Evolutionary conservation across 2,888 invertebrate species (phyloP), one percentile per base, ranked within the genome.

Genomic region (Melitaea athalia): DNA sequence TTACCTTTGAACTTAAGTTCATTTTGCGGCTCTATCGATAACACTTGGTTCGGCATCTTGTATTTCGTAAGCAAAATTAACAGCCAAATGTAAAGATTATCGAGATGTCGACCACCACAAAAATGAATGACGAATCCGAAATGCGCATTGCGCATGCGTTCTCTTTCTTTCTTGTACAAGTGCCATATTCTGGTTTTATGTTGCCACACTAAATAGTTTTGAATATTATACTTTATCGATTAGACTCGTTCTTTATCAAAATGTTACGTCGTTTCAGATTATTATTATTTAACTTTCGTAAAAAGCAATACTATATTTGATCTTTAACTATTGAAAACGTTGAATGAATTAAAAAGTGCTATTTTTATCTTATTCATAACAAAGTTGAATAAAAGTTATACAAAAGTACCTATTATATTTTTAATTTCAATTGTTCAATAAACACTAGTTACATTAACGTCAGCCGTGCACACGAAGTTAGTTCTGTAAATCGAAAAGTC

Each of bases 1-100:
- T 95, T 93, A 98, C 98, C 98, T 94, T 95, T 95, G 93, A 98
- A 98, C 94, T 95, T 96, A 82, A 98, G 95, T 93, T 98, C 98
- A 92, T 95, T 94, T 92, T 96, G 95, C 80, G 98, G 98, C 85
- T 97, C 97, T 94, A 98, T 97, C 87, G 94, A 94, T 91, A 98
- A 94, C 87, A 97, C 94, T 89, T 97, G 97, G 88, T 96, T 96
- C 81, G 94, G 95, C 92, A 92, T 92, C 84, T 87, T 91, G 81
- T 84, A 83, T 81, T 80, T 84, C 83, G 85, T 84, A 85, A 85
- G 85, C 81, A 88, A 89, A 89, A 83, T 82, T 82, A 80, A 80
- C 78, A 80, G 80, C 82, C 84, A 82, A 79, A 81, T 81, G 82
- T 83, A 85, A 85, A 80, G 78, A 83, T 78, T 79, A 80, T 80